Evolutionary conservation across 2,797 vertebrate genomes (phyloP).

Genomic region (Chanos chanos): DNA sequence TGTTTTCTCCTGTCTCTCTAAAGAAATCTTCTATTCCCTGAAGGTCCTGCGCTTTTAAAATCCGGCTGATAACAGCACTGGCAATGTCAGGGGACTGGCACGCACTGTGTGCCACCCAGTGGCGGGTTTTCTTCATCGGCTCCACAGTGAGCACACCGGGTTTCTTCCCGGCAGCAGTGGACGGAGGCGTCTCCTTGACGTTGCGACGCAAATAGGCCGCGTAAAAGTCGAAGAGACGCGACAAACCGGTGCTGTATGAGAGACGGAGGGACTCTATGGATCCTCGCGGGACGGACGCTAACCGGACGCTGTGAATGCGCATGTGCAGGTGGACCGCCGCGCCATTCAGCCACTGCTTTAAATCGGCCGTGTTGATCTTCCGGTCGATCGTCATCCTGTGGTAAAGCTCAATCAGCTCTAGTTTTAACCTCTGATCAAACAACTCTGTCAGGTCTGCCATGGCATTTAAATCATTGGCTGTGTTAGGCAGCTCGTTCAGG

Average conservation of each 20-base stretch:
- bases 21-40: slow-evolving; percentile 39
- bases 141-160: slow-evolving; percentile 41
- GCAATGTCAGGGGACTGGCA: slow-evolving; percentile 43
- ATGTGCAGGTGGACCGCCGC: slow-evolving; percentile 52
- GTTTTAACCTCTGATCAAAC: slow-evolving; percentile 46
- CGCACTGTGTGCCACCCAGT: slow-evolving; percentile 39
- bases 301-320: slow-evolving; percentile 47
- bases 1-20: slow-evolving; percentile 30
- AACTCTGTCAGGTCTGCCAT: slow-evolving; percentile 47
- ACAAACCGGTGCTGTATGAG: slow-evolving; percentile 37
- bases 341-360: slow-evolving; percentile 55
- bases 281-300: slow-evolving; percentile 29
- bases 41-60: slow-evolving; percentile 41
- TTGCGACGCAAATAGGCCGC: slow-evolving; percentile 27
- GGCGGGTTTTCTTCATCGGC: slow-evolving; percentile 44
- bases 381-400: slow-evolving; percentile 41
- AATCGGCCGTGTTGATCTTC: slow-evolving; percentile 20
- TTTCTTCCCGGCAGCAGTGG: background rate
- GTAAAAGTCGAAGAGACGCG: slow-evolving; percentile 37
- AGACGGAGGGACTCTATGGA: slow-evolving; percentile 43
- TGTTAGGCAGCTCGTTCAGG: slow-evolving; percentile 37
- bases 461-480: slow-evolving; percentile 16
- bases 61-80: slow-evolving; percentile 19
- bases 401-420: slow-evolving; percentile 40
- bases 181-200: slow-evolving; percentile 35